Evolutionary conservation across 2,888 invertebrate species (phyloP).

Genomic region (Drosophila meridionalis): DNA sequence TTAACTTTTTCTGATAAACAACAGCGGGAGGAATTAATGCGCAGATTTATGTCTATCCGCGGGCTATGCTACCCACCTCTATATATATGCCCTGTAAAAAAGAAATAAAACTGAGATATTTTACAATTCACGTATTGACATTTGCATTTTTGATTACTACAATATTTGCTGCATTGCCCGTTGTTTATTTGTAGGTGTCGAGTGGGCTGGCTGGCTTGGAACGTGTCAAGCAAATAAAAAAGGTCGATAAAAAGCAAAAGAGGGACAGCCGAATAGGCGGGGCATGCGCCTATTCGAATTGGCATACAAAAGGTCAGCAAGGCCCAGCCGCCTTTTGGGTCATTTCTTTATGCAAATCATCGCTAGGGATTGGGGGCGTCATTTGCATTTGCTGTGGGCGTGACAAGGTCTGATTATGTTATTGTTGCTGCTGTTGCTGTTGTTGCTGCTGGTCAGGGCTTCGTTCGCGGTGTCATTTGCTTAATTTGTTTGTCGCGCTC

Average conservation of each 20-base stretch:
- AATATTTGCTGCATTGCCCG: constrained; percentile 64
- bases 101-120: constrained; percentile 11
- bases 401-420: constrained; percentile 47
- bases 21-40: constrained; percentile 41
- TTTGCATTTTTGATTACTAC: constrained; percentile 75
- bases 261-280: neutral
- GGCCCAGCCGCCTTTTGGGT: constrained; percentile 41
- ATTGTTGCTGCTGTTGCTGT: constrained; percentile 21
- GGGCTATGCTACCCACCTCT: neutral
- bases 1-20: constrained; percentile 73
- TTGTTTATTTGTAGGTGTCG: constrained; percentile 37
- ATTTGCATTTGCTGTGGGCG: constrained; percentile 30
- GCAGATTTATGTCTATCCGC: constrained; percentile 51
- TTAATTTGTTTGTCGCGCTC: constrained; percentile 52
- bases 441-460: constrained; percentile 25
- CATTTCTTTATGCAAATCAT: constrained; percentile 70
- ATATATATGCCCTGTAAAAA: neutral
- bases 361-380: constrained; percentile 17
- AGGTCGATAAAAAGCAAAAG: constrained; percentile 12
- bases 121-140: constrained; percentile 66
- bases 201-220: constrained; percentile 25
- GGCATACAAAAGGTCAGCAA: constrained; percentile 56
- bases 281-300: constrained; percentile 33
- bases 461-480: constrained; percentile 52
- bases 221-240: constrained; percentile 72